Conservation (phyloP, 2,113 vertebrate species). For the Antechinus flavipes region DNA sequence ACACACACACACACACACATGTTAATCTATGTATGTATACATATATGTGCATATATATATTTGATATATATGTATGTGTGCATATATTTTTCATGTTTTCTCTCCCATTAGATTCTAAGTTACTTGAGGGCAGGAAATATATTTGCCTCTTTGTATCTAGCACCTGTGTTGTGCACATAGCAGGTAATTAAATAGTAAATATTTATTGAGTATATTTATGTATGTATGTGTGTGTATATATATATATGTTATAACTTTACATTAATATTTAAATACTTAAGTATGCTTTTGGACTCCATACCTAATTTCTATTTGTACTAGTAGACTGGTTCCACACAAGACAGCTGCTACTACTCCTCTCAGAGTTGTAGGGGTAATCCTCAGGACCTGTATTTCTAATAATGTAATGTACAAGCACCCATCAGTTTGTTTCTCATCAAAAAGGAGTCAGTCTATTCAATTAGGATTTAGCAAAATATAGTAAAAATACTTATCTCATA, state of each 20-base stretch:
- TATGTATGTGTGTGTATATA: not conserved
- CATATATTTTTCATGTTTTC: not conserved
- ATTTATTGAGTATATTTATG: not conserved
- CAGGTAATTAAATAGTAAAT: not conserved
- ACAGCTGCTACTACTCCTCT: not conserved
- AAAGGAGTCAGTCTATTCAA: not conserved
- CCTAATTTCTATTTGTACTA: not conserved
- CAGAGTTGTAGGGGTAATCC: not conserved
- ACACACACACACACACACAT: no score
- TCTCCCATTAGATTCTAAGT: not conserved
- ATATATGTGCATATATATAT: rapidly evolving
- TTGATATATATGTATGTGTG: no score
- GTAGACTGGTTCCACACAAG: not conserved
- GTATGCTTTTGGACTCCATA: not conserved
- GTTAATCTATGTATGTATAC: no score
- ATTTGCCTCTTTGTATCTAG: not conserved
- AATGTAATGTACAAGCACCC: not conserved
- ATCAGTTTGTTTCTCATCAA: not conserved
- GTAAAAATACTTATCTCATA: not conserved
- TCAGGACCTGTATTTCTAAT: not conserved
- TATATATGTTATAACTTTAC: not conserved
- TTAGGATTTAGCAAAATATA: not conserved
- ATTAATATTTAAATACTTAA: not conserved
- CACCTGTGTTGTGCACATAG: not conserved
- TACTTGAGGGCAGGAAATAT: not conserved